Percentiles rank a stretch among this genome's conserved stretches.
phyloP scores from a whole-genome alignment of 2,888 invertebrate genomes.

The Zaprionus bogoriensis region DNA sequence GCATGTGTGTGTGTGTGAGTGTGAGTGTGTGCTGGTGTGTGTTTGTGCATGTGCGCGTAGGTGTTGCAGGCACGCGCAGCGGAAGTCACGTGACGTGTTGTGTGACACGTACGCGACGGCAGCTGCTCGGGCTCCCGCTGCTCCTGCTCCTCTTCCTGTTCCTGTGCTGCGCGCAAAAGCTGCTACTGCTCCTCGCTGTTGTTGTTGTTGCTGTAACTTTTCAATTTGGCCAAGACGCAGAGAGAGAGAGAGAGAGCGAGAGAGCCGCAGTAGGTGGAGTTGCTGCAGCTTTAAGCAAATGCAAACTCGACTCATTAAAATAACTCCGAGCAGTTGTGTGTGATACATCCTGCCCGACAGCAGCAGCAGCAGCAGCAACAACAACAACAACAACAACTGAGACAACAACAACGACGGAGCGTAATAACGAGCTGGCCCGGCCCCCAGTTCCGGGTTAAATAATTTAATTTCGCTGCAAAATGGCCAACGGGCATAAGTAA shows the following conservation, averaged over 20 bases:
- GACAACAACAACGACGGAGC: slow-evolving; percentile 4
- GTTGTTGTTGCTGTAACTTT: slow-evolving; percentile 48
- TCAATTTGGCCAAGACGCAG: slow-evolving; percentile 68
- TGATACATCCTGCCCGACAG: slow-evolving; percentile 63
- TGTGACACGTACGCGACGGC: slow-evolving; percentile 75
- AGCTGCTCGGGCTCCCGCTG: slow-evolving; percentile 25
- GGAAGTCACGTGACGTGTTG: slow-evolving; percentile 78
- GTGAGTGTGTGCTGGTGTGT: neutral
- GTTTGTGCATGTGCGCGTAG: slow-evolving; percentile 31
- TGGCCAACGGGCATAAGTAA: slow-evolving; percentile 78
- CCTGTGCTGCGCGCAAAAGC: no score
- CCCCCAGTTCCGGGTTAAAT: slow-evolving; percentile 78
- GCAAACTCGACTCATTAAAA: slow-evolving; percentile 66
- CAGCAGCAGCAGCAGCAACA: slow-evolving; percentile 19
- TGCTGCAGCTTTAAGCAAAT: slow-evolving; percentile 56
- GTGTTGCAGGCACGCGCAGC: slow-evolving; percentile 74
- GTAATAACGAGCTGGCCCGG: slow-evolving; percentile 46
- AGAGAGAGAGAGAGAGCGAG: neutral
- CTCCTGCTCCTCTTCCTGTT: neutral
- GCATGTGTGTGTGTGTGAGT: neutral
- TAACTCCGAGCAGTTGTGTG: slow-evolving; percentile 66
- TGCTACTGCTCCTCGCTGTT: slow-evolving; percentile 1
- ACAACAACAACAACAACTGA: slow-evolving; percentile 5
- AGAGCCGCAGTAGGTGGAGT: neutral
- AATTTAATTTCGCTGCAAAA: slow-evolving; percentile 74